Evolutionary conservation across 2,888 invertebrate genomes (phyloP).

Genomic region (Lithophane leautieri): DNA sequence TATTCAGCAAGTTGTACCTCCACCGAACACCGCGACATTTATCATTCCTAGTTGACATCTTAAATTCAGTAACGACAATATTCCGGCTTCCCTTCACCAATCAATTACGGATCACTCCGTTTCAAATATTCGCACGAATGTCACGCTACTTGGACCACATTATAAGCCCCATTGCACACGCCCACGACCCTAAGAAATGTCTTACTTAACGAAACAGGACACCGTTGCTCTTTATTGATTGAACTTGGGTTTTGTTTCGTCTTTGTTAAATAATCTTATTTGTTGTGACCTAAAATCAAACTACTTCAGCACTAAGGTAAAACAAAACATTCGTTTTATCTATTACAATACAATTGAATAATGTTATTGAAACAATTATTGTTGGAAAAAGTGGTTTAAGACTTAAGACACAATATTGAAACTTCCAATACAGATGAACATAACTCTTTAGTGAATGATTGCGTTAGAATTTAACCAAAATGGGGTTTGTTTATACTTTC

Average conservation of each 20-base stretch:
- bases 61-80: slow-evolving; percentile 3
- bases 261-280: too few relatives aligned
- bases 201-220: slow-evolving; percentile 84
- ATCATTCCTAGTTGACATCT: slow-evolving; percentile 33
- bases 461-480: too few relatives aligned
- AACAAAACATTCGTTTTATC: too few relatives aligned
- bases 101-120: slow-evolving; percentile 43
- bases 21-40: slow-evolving; percentile 1
- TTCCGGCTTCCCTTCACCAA: slow-evolving; percentile 34
- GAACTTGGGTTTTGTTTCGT: slow-evolving; percentile 26
- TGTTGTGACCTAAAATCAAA: too few relatives aligned
- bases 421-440: too few relatives aligned
- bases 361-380: too few relatives aligned
- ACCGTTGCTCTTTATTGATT: slow-evolving; percentile 73
- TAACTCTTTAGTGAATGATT: too few relatives aligned
- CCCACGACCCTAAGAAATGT: slow-evolving; percentile 81
- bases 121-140: slow-evolving; percentile 52
- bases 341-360: too few relatives aligned
- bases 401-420: too few relatives aligned
- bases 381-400: too few relatives aligned
- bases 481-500: too few relatives aligned
- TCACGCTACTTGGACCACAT: slow-evolving; percentile 63
- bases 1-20: neutral
- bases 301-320: too few relatives aligned
- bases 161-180: slow-evolving; percentile 62